phyloP scores from a whole-genome alignment of 1,140 invertebrate species.

The Antheraea mylitta region DNA sequence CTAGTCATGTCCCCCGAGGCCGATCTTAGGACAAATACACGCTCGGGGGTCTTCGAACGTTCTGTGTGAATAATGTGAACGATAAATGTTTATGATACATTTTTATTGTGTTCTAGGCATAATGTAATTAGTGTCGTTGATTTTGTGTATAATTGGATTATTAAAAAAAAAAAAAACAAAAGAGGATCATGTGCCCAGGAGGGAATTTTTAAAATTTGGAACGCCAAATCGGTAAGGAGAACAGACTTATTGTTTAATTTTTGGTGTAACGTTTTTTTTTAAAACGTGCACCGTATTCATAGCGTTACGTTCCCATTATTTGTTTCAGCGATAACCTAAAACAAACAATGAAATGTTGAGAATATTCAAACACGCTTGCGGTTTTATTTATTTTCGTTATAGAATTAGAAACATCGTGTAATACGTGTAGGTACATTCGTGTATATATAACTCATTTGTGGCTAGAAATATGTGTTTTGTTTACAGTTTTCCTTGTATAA shows the following conservation, averaged over 20 bases:
- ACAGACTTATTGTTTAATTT: background rate
- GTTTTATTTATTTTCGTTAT: conserved; percentile 19
- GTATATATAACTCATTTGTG: background rate
- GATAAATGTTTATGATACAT: background rate
- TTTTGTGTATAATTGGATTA: conserved; percentile 4
- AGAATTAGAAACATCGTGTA: conserved; percentile 6
- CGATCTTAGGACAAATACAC: conserved; percentile 21
- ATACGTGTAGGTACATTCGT: background rate
- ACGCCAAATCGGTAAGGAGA: conserved; percentile 18
- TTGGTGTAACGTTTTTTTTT: background rate
- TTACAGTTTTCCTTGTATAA: conserved; percentile 4
- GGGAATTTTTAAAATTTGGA: conserved; percentile 19
- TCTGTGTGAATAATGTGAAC: conserved; percentile 17
- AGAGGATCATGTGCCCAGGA: conserved; percentile 13
- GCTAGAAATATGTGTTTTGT: conserved; percentile 5
- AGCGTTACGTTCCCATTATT: conserved; percentile 7
- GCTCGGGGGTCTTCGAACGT: background rate
- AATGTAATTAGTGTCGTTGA: conserved; percentile 10
- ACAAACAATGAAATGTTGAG: conserved; percentile 14
- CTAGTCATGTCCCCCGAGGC: conserved; percentile 17
- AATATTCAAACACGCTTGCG: conserved; percentile 5
- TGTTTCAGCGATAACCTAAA: conserved; percentile 11
- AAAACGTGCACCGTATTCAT: background rate
- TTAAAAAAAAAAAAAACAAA: conserved; percentile 19
- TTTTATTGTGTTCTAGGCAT: conserved; percentile 3